Base-by-base conservation (phyloP, 2,113 vertebrate genomes). In the Pholis gunnellus region DNA sequence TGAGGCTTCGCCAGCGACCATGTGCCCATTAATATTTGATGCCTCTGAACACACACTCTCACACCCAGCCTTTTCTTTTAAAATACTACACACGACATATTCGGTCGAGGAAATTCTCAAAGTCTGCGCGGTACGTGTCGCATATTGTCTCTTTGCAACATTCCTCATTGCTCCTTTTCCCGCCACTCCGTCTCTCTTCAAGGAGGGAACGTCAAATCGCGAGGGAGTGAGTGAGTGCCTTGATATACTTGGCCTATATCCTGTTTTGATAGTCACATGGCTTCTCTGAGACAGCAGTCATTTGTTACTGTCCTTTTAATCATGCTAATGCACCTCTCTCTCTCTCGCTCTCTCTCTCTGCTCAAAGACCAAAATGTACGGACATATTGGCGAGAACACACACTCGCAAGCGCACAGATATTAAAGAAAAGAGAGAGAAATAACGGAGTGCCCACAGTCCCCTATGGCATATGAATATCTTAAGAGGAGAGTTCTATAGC, bases 301-400 rank as follows among this genome's bases (percentile, higher is more conserved):
- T 94, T 95, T 93, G 91, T 93, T 91, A 93, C 93, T 90, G 92
- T 91, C 89, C 77, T 93, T 95, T 94, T 94, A 94, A 95, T 94
- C 94, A 95, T 91, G 86, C 89, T 92, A 93, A 94, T 94, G 89
- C 92, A 86, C 70, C 81, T 22, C 75, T 54, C 31, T 72, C 81
- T n/a, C 78, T 54, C 38, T 70, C 60, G 9, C 81, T 14, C 70
- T 48, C 38, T 67, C 78, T 17, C 11, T 52, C 81, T 22, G 72
- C 46, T 66, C 77, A 38, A 27, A 42, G 73, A 71, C 60, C 69
- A 36, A 34, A 34, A 59, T 34, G 25, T 42, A 31, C 76, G 25
- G n/a, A 14, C 70, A 38, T 27, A 65, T 29, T 2, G 10, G 42
- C 22, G 2, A 44, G 34, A 72, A 72, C 71, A 17, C 74, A 48